Conservation (phyloP, 2,888 invertebrate species). For the Hylaea fasciaria region DNA sequence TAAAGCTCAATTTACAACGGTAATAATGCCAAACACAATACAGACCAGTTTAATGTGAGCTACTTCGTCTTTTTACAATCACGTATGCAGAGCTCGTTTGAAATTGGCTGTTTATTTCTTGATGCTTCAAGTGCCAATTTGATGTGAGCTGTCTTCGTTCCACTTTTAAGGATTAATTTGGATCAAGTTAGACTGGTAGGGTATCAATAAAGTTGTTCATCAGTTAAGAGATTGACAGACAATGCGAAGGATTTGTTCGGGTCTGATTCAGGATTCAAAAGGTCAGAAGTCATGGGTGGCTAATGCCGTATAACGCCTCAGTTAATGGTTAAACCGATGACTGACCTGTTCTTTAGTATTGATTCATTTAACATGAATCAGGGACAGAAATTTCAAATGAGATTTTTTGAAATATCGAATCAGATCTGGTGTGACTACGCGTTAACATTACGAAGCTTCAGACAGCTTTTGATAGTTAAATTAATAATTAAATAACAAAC, state of each 20-base stretch:
- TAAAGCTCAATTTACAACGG: slow-evolving; percentile 7
- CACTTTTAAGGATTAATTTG: not conserved
- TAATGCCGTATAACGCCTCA: slow-evolving; percentile 11
- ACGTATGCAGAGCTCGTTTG: slow-evolving; percentile 2
- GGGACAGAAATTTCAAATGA: too few relatives aligned
- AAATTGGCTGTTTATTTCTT: slow-evolving; percentile 3
- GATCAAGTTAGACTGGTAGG: slow-evolving; percentile 4
- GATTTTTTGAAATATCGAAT: too few relatives aligned
- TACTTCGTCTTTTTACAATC: not conserved
- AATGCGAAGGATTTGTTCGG: slow-evolving; percentile 18
- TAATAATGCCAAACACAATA: not conserved
- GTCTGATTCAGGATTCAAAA: slow-evolving; percentile 17
- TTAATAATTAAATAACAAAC: too few relatives aligned
- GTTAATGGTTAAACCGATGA: slow-evolving; percentile 14
- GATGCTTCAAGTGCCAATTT: slow-evolving; percentile 4
- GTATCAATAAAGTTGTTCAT: slow-evolving; percentile 26
- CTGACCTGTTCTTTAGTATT: slow-evolving; percentile 6
- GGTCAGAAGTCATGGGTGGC: slow-evolving; percentile 17
- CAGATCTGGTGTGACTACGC: too few relatives aligned
- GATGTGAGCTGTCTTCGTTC: slow-evolving; percentile 3
- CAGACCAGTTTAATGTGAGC: not conserved
- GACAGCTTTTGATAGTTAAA: too few relatives aligned
- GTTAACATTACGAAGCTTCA: too few relatives aligned
- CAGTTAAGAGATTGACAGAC: slow-evolving; percentile 22
- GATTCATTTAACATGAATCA: slow-evolving; percentile 1